phyloP scores from a whole-genome alignment of 2,888 invertebrate genomes.

The Lysandra bellargus region DNA sequence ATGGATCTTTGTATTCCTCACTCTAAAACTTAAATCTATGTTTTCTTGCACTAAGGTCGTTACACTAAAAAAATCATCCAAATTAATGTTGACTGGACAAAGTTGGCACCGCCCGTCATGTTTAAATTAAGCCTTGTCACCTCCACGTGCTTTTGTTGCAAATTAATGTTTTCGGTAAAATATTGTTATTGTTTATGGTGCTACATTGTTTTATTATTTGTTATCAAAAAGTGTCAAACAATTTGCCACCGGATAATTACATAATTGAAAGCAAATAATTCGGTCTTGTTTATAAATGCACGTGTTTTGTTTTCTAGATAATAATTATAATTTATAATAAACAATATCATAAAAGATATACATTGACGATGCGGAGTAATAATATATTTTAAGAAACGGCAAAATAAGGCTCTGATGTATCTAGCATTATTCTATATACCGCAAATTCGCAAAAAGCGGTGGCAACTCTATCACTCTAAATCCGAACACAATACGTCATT shows the following conservation, averaged over 20 bases:
- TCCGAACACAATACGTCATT: constrained; percentile 29
- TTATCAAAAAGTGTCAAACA: neutral
- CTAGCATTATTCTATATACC: neutral
- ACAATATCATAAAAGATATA: neutral
- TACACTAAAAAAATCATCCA: neutral
- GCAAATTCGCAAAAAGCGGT: constrained; percentile 20
- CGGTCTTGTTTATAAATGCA: too few relatives aligned
- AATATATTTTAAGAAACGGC: neutral
- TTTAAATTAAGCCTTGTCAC: constrained; percentile 24
- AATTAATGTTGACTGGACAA: neutral
- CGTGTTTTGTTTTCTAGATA: too few relatives aligned
- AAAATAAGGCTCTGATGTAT: neutral
- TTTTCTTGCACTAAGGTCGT: neutral
- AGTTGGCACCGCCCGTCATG: neutral
- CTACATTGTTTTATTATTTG: neutral
- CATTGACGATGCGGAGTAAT: neutral
- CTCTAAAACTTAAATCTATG: neutral
- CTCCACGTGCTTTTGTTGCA: constrained; percentile 24
- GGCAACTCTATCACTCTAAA: constrained; percentile 13
- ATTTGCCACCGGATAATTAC: neutral
- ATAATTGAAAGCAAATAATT: neutral
- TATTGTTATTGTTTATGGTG: constrained; percentile 3
- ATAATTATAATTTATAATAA: too few relatives aligned
- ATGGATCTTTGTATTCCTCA: neutral
- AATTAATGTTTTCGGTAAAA: constrained; percentile 15